Evolutionary conservation across 2,888 invertebrate genomes (phyloP), one percentile per base, ranked within the genome.

Genomic region (Pyrgus malvae): DNA sequence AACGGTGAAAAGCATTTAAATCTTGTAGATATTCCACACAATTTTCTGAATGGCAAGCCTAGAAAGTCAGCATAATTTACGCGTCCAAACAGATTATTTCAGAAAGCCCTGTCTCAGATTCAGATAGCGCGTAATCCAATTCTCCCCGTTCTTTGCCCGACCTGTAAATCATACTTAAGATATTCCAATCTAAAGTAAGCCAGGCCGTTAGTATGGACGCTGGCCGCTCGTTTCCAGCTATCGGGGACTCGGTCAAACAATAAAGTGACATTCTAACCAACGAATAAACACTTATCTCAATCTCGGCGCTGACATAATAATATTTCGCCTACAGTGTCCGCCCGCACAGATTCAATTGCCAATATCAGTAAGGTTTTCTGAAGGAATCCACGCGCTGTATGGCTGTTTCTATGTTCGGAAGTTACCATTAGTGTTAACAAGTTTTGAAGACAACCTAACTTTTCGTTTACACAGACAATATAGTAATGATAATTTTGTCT

Each of bases 271-370:
- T 35, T 44, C 27, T 51, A 53, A 2, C 35, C 51, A 29, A 44
- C 37, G 37, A 51, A 48, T 11, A 17, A 17, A 41, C 21, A 53
- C 37, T 53, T 45, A 45, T 45, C 38, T 45, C 14, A 53, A 38
- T 53, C 29, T 45, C 40, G 14, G 14, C 27, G 45, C 48, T 55
- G 48, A 55, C 48, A 55, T 55, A 55, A 55, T 55, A 55, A 55
- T 41, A 48, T 42, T 55, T 55, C 55, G 48, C 45, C 48, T 48
- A 48, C 55, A 25, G 7, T 23, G 23, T 29, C 53, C 53, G 53
- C 53, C 53, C 37, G 51, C 51, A 29, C 44, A 37, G 37, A 25
- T 45, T 23, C 37, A 37, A 53, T 29, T 37, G 51, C 44, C 51
- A 35, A 42, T 50, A 37, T 35, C 51, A 35, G 33, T 41, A 17